These are phyloP conservation scores for Drosophila parthenogenetica DNA, from an alignment of 2,888 invertebrate genomes.

Conservation along the genomic window DNA sequence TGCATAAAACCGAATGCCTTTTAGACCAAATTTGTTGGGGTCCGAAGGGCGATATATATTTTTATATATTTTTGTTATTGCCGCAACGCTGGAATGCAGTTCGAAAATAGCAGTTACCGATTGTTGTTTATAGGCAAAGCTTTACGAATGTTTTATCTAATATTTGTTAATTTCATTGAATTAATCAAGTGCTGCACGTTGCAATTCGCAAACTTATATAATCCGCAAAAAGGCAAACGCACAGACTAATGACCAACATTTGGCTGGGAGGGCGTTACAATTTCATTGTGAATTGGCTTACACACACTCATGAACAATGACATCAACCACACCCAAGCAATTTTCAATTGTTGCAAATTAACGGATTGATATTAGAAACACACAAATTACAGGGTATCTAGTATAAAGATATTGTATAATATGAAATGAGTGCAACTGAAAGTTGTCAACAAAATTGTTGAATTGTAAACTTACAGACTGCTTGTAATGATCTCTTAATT, in stretches of 20 bases:
- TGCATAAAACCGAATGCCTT: conserved; percentile 2
- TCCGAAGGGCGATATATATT: conserved; percentile 14
- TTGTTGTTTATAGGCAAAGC: conserved; percentile 4
- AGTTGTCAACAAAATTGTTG: conserved; percentile 44
- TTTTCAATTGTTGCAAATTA: conserved; percentile 49
- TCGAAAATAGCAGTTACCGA: conserved; percentile 33
- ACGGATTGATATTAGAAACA: conserved; percentile 34
- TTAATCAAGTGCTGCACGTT: conserved; percentile 55
- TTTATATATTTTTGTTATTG: conserved; percentile 9
- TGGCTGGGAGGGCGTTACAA: conserved; percentile 34
- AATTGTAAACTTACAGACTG: conserved; percentile 6
- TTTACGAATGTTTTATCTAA: conserved; percentile 25
- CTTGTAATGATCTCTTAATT: conserved; percentile 58
- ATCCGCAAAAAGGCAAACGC: conserved; percentile 15
- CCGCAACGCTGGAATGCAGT: conserved; percentile 39
- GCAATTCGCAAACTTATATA: conserved; percentile 45
- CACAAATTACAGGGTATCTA: conserved; percentile 22
- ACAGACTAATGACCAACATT: conserved; percentile 35
- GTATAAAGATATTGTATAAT: conserved; percentile 3
- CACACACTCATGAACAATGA: conserved; percentile 23
- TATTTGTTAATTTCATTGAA: conserved; percentile 25
- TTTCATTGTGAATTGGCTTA: conserved; percentile 31
- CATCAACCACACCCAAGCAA: conserved; percentile 53
- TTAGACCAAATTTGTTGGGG: conserved; percentile 11
- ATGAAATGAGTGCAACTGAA: conserved; percentile 7